Conservation (phyloP, 2,797 vertebrate species). For the Lithobates pipiens region DNA sequence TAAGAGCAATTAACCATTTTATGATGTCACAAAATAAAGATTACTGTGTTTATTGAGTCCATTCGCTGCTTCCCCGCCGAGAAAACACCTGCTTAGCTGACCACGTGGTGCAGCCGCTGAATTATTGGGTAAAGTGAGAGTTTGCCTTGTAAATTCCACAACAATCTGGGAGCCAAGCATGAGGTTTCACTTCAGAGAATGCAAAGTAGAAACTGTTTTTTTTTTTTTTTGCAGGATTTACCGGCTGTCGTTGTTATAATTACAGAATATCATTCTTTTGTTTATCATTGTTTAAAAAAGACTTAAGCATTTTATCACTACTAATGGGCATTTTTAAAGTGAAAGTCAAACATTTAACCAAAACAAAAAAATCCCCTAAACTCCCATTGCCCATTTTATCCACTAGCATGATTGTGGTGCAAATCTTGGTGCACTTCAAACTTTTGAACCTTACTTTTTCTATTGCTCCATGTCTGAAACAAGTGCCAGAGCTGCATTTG, state of each 20-base stretch:
- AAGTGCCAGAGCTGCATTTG: too few relatives aligned
- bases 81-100: slow-evolving; percentile 53
- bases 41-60: slow-evolving; percentile 58
- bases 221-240: not conserved
- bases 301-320: too few relatives aligned
- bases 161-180: not conserved
- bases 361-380: too few relatives aligned
- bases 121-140: slow-evolving; percentile 4
- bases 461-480: too few relatives aligned
- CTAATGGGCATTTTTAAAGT: too few relatives aligned
- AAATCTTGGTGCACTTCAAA: too few relatives aligned
- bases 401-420: too few relatives aligned
- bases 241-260: not conserved
- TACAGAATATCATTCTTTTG: not conserved
- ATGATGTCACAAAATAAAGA: slow-evolving; percentile 62
- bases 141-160: slow-evolving; percentile 48
- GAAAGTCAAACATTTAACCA: too few relatives aligned
- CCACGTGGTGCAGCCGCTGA: slow-evolving; percentile 7
- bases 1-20: slow-evolving; percentile 62
- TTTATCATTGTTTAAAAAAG: too few relatives aligned
- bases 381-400: too few relatives aligned
- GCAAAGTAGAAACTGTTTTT: not conserved
- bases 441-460: too few relatives aligned
- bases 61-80: slow-evolving; percentile 30
- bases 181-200: not conserved